Evolutionary conservation across 2,888 invertebrate species (phyloP).

Genomic region (Minunthozetes semirufus): DNA sequence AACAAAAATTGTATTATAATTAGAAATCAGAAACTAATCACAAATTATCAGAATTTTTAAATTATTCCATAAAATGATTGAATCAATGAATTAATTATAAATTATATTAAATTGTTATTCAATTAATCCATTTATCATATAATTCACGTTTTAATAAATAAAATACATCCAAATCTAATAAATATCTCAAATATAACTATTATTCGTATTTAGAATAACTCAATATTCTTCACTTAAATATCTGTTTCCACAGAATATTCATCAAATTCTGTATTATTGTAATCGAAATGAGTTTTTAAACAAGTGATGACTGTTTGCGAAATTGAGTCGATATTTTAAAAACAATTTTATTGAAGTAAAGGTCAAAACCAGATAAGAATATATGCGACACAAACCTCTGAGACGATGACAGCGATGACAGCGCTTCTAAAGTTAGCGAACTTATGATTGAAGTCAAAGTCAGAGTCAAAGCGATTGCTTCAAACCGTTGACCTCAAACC

Average conservation of each 20-base stretch:
- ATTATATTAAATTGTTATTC: neutral
- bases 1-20: neutral
- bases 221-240: too few species aligned
- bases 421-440: neutral
- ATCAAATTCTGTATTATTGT: too few species aligned
- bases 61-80: neutral
- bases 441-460: neutral
- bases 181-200: too few species aligned
- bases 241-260: too few species aligned
- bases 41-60: neutral
- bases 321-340: neutral
- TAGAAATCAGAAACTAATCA: neutral
- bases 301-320: neutral
- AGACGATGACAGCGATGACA: neutral
- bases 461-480: neutral
- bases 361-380: neutral
- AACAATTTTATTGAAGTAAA: neutral
- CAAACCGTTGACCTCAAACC: conserved; percentile 4
- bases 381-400: neutral
- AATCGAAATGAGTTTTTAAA: too few species aligned
- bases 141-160: neutral
- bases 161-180: neutral
- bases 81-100: neutral
- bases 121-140: neutral
- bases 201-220: too few species aligned